Base-by-base conservation (phyloP, 2,888 invertebrate species). In the Metallyticus violacea region DNA sequence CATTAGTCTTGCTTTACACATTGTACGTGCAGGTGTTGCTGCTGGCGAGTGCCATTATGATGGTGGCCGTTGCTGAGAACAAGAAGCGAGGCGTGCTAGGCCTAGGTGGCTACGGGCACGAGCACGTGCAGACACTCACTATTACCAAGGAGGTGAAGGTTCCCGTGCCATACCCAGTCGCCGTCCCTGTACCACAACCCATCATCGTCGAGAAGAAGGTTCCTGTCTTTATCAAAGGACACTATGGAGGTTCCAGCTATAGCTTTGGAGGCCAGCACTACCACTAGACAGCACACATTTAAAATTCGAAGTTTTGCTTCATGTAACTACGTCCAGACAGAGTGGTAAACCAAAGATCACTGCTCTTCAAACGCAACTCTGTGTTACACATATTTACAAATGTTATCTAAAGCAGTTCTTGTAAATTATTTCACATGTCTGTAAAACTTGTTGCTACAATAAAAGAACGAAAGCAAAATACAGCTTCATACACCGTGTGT, bases 41-140 rank as follows among this genome's bases (percentile, higher is more conserved):
- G 40, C 22, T 62, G 40, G 40, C 22, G 40, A 15, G 40, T 6
- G 40, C 40, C 40, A 22, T n/a, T n/a, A n/a, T 15, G 40, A 62
- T 62, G 40, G 40, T 62, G 40, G 40, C 15, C 40, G 40, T 1
- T 15, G 40, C 40, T 15, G 40, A 62, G 40, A 22, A 62, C 9
- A 62, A 62, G 40, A 62, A 62, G 2, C 40, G 40, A 15, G 40
- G 40, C 40, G 40, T 62, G 22, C 40, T 62, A 15, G 40, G 40
- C 3, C 40, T 62, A 9, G 40, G 40, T 22, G 4, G 40, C 2
- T 62, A 15, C 40, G 40, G 40, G 22, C 40, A 62, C 89, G 91
- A 92, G 6, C 90, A 91, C 82, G 15, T 62, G 15, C 15, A 62
- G 15, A 22, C 40, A 3, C 3, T 62, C 15, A 62, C 40, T 22